Evolutionary conservation across 2,113 vertebrate genomes (phyloP).

Genomic region (Peromyscus maniculatus): DNA sequence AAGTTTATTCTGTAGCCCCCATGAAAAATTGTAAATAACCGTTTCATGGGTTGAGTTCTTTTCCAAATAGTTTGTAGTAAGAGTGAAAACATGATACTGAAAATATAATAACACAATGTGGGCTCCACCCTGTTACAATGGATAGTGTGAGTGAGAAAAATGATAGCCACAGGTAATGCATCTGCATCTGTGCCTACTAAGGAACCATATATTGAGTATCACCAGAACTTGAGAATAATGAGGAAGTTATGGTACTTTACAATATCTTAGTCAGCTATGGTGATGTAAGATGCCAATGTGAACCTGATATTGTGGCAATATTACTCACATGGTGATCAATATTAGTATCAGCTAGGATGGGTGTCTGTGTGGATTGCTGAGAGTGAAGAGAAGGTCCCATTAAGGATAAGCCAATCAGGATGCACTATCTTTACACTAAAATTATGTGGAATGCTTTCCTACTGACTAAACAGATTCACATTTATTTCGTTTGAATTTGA

Average conservation of each 20-base stretch:
- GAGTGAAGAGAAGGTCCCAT: not conserved
- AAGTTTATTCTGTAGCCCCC: not conserved
- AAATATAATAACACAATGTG: not conserved
- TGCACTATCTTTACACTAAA: not conserved
- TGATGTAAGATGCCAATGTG: not conserved
- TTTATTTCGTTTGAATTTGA: conserved; percentile 49
- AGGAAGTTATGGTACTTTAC: not conserved
- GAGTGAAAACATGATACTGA: not conserved
- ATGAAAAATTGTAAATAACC: conserved; percentile 23
- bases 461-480: not conserved
- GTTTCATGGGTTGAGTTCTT: not conserved
- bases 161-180: not conserved
- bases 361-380: not conserved
- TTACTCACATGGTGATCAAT: not conserved
- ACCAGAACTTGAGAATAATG: not conserved
- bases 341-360: not conserved
- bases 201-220: not conserved
- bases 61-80: not conserved
- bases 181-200: not conserved
- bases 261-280: not conserved
- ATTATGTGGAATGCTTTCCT: conserved; percentile 16
- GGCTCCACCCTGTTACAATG: not conserved
- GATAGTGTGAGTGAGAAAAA: not conserved
- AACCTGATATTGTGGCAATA: not conserved
- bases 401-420: not conserved